phyloP scores from a whole-genome alignment of 2,113 vertebrate genomes.

The Lamprotornis superbus region DNA sequence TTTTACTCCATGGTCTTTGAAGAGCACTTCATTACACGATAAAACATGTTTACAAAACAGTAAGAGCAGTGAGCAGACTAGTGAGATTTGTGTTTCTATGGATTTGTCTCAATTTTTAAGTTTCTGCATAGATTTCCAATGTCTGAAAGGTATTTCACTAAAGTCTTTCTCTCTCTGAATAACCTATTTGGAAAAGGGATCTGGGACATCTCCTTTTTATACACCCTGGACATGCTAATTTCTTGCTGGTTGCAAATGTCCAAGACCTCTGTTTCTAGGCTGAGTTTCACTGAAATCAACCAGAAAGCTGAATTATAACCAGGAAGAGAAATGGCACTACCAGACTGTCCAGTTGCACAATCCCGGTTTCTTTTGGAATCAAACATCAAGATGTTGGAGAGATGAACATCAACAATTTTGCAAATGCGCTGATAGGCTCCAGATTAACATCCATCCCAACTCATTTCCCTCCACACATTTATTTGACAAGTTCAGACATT shows the following conservation, averaged over 20 bases:
- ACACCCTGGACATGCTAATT: background rate
- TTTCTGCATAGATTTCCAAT: background rate
- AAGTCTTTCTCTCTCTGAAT: background rate
- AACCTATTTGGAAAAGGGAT: background rate
- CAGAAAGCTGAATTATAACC: background rate
- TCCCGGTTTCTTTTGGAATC: background rate
- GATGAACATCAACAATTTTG: background rate
- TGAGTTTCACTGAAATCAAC: background rate
- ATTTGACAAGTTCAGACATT: conserved; percentile 3
- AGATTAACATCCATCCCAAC: background rate
- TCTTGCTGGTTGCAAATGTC: background rate
- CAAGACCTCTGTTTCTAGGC: background rate
- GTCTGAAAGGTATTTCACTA: background rate
- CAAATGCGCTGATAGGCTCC: background rate
- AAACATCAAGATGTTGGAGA: background rate
- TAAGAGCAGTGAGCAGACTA: background rate
- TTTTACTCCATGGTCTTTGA: background rate
- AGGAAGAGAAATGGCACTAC: background rate
- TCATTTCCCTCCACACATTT: background rate
- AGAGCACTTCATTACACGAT: background rate
- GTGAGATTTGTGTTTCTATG: background rate
- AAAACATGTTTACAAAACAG: background rate
- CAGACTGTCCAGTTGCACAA: background rate
- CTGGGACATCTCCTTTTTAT: background rate
- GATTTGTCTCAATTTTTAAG: background rate